phyloP scores from a whole-genome alignment of 2,888 invertebrate species.

The Spodoptera littoralis region DNA sequence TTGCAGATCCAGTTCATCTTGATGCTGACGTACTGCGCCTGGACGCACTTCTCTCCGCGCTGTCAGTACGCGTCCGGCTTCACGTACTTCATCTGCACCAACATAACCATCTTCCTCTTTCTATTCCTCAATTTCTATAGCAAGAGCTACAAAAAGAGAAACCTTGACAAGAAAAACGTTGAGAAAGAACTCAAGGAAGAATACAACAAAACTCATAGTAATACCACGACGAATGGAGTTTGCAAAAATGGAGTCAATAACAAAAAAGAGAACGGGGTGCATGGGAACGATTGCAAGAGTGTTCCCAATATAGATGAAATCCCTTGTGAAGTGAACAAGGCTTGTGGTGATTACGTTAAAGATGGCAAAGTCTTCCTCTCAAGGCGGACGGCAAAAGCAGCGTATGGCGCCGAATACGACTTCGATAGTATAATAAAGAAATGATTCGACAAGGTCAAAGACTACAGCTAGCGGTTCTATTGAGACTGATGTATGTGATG shows the following conservation, averaged over 20 bases:
- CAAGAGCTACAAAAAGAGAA: slow-evolving; percentile 86
- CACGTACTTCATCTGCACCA: slow-evolving; percentile 86
- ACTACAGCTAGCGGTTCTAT: slow-evolving; percentile 71
- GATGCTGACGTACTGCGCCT: slow-evolving; percentile 90
- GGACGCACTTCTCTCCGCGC: slow-evolving; percentile 87
- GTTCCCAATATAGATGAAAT: slow-evolving; percentile 68
- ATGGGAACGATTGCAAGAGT: slow-evolving; percentile 65
- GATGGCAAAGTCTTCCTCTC: slow-evolving; percentile 77
- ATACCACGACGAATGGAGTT: slow-evolving; percentile 60
- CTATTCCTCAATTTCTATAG: slow-evolving; percentile 91
- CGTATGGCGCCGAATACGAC: slow-evolving; percentile 72
- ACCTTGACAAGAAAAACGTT: slow-evolving; percentile 65
- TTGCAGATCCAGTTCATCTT: slow-evolving; percentile 91
- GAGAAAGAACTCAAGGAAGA: slow-evolving; percentile 68
- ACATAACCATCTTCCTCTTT: slow-evolving; percentile 90
- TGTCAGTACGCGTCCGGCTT: slow-evolving; percentile 90
- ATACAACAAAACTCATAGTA: slow-evolving; percentile 64
- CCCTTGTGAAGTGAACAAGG: slow-evolving; percentile 73
- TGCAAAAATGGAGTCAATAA: slow-evolving; percentile 61
- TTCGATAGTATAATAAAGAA: slow-evolving; percentile 81
- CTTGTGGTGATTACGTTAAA: slow-evolving; percentile 77
- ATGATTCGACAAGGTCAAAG: slow-evolving; percentile 73
- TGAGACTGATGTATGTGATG: slow-evolving; percentile 87
- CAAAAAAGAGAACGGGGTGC: slow-evolving; percentile 61
- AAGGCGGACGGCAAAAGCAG: slow-evolving; percentile 76